These are phyloP conservation scores for Trichonephila inaurata DNA, from an alignment of 1,140 invertebrate species.

Conservation along the genomic window DNA sequence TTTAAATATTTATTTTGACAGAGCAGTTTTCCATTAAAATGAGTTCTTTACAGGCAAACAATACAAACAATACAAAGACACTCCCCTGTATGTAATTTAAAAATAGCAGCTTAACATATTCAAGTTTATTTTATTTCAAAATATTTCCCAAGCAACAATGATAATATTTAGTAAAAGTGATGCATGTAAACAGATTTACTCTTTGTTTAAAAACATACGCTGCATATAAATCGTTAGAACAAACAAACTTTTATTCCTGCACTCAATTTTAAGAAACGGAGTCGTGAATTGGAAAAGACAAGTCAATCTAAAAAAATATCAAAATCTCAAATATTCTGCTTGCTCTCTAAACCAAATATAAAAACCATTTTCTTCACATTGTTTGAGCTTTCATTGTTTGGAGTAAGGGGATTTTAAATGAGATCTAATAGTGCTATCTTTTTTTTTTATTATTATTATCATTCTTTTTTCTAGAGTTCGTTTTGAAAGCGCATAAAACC, in stretches of 20 bases:
- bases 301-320: neutral
- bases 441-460: slow-evolving; percentile 13
- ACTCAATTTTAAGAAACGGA: neutral
- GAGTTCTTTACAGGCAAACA: too few relatives aligned
- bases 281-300: slow-evolving; percentile 20
- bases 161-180: too few relatives aligned
- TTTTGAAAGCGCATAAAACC: slow-evolving; percentile 46
- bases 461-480: neutral
- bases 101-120: too few relatives aligned
- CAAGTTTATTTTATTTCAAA: too few relatives aligned
- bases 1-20: too few relatives aligned
- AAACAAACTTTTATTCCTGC: slow-evolving; percentile 8
- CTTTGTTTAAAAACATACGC: neutral
- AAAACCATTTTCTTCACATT: slow-evolving; percentile 48
- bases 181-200: neutral
- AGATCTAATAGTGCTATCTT: slow-evolving; percentile 50
- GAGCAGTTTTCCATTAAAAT: too few relatives aligned
- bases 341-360: slow-evolving; percentile 19
- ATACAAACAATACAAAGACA: too few relatives aligned
- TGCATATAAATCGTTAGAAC: neutral
- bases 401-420: slow-evolving; percentile 48
- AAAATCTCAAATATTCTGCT: slow-evolving; percentile 6
- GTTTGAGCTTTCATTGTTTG: slow-evolving; percentile 41
- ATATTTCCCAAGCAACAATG: too few relatives aligned
- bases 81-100: too few relatives aligned